A percentile compares a stretch with the other conserved stretches of the same genome.
phyloP scores from a whole-genome alignment of 2,888 invertebrate genomes.

The Nyleta sp. region DNA sequence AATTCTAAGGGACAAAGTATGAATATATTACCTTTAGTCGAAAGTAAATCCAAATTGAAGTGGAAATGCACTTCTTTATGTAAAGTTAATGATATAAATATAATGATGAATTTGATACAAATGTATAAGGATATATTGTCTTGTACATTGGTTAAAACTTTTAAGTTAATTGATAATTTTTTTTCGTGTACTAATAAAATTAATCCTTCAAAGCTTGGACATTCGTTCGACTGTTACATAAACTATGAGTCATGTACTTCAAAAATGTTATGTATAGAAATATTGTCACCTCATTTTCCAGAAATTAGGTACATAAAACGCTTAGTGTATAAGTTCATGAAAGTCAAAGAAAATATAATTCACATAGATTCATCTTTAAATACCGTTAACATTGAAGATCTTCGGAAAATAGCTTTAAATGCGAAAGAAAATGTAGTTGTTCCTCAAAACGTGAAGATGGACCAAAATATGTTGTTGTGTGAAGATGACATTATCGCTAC shows the following conservation, averaged over 20 bases:
- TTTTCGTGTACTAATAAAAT: background rate
- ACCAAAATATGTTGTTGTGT: background rate
- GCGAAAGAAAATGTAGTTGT: background rate
- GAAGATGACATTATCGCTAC: slow-evolving; percentile 14
- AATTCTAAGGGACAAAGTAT: background rate
- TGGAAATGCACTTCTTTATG: background rate
- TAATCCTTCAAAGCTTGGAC: background rate
- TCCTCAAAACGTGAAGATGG: background rate
- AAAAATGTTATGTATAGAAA: slow-evolving; percentile 4
- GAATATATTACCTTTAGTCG: background rate
- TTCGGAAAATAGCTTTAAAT: background rate
- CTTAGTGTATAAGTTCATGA: background rate
- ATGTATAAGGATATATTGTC: background rate
- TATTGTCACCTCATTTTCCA: background rate
- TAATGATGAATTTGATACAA: background rate
- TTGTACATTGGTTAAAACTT: background rate
- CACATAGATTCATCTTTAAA: background rate
- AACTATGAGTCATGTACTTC: slow-evolving; percentile 6
- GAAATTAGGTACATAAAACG: background rate
- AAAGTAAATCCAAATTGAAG: background rate
- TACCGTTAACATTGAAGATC: background rate
- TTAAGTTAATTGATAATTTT: background rate
- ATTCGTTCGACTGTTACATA: background rate
- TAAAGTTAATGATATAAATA: background rate
- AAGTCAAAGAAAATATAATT: background rate